These are phyloP conservation scores for Pediacus dermestoides DNA, from an alignment of 2,888 invertebrate species.

Conservation along the genomic window DNA sequence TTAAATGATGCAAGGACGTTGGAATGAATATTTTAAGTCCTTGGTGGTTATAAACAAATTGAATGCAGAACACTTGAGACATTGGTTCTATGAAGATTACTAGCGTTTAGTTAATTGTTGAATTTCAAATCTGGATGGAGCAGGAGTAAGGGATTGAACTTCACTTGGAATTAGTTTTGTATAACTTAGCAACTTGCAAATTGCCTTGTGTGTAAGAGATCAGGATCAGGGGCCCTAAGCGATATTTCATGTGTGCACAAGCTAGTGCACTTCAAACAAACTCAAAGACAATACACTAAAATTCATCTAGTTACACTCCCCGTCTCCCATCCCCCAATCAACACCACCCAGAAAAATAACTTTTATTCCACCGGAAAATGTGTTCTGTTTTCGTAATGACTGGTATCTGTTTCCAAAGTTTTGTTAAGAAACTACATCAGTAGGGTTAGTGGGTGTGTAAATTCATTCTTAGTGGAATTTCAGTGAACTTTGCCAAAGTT, in stretches of 20 bases:
- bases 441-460: slow-evolving; percentile 29
- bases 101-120: background rate
- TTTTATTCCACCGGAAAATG: no score
- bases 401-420: background rate
- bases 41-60: no score
- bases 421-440: slow-evolving; percentile 3
- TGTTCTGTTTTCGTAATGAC: slow-evolving; percentile 6
- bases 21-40: no score
- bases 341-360: no score
- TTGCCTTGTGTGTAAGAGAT: slow-evolving; percentile 1
- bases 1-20: no score
- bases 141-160: background rate
- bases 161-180: background rate
- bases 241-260: background rate
- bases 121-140: background rate
- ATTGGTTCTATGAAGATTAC: background rate
- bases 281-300: no score
- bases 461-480: slow-evolving; percentile 31
- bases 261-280: no score
- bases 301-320: no score
- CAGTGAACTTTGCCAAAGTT: slow-evolving; percentile 33
- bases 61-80: no score
- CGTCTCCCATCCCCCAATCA: no score
- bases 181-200: slow-evolving; percentile 2
- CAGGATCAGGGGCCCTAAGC: background rate